These are phyloP conservation scores for Mythimna impura DNA, from an alignment of 2,888 invertebrate genomes.

Conservation along the genomic window DNA sequence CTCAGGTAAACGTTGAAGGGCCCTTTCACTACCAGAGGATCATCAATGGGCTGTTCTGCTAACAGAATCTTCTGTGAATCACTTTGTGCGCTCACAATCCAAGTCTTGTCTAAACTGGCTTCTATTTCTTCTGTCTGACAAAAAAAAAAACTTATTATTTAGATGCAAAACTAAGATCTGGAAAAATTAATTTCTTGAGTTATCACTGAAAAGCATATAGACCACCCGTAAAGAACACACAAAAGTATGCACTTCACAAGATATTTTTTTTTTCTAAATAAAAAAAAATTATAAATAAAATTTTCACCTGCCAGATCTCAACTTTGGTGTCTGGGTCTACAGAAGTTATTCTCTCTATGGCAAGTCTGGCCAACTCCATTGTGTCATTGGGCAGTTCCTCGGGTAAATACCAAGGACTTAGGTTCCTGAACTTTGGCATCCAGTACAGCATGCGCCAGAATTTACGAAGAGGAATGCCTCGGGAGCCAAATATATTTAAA, in stretches of 20 bases:
- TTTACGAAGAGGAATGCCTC: constrained; percentile 93
- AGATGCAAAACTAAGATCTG: background rate
- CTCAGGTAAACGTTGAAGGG: constrained; percentile 95
- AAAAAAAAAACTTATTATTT: constrained; percentile 59
- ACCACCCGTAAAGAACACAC: background rate
- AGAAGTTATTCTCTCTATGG: constrained; percentile 95
- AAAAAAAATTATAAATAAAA: constrained; percentile 23
- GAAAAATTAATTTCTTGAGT: background rate
- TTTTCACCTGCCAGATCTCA: constrained; percentile 91
- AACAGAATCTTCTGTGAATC: constrained; percentile 93
- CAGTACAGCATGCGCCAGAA: constrained; percentile 96
- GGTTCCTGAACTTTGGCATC: constrained; percentile 98
- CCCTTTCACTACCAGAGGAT: constrained; percentile 95
- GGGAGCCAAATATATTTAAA: constrained; percentile 95
- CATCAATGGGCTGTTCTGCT: constrained; percentile 88
- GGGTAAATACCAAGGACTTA: constrained; percentile 96
- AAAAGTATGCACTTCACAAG: background rate
- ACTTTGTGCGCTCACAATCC: constrained; percentile 97
- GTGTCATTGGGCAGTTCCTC: constrained; percentile 94
- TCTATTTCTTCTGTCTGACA: constrained; percentile 92
- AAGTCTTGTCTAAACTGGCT: constrained; percentile 96
- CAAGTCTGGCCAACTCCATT: constrained; percentile 94
- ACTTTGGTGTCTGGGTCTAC: constrained; percentile 94
- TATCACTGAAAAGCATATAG: background rate
- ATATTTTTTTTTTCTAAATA: background rate